Percentiles rank a stretch among this genome's conserved stretches.
phyloP scores from a whole-genome alignment of 92 coral and sea anemone species.

The Porites cylindrica region DNA sequence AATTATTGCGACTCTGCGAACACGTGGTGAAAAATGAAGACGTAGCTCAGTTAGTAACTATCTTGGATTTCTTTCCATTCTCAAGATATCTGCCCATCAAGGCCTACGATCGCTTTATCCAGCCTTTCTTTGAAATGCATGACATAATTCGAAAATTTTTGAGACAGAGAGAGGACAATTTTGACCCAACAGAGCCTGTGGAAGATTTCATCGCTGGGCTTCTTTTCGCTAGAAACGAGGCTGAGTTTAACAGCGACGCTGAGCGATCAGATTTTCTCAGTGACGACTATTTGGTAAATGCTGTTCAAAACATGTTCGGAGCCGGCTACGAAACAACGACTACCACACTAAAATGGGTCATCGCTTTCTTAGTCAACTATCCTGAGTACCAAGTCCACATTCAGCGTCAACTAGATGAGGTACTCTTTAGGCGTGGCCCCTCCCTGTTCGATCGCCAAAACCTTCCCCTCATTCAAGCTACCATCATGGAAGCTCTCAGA shows the following conservation, averaged over 20 bases:
- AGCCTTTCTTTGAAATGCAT: constrained; percentile 23
- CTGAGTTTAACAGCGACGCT: neutral
- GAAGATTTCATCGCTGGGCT: constrained; percentile 32
- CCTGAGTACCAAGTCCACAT: constrained; percentile 70
- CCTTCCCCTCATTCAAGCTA: constrained; percentile 66
- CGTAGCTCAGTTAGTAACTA: constrained; percentile 15
- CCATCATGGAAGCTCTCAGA: constrained; percentile 70
- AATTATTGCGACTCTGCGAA: constrained; percentile 28
- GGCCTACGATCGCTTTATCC: constrained; percentile 33
- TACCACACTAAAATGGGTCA: constrained; percentile 68
- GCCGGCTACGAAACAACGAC: constrained; percentile 82
- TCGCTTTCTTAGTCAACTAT: constrained; percentile 65
- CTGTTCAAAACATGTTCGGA: constrained; percentile 65
- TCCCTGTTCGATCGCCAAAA: constrained; percentile 42
- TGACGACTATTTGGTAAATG: constrained; percentile 58
- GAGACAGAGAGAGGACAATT: constrained; percentile 27
- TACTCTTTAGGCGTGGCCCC: constrained; percentile 40
- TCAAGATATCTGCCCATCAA: constrained; percentile 36
- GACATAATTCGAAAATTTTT: constrained; percentile 34
- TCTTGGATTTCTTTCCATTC: constrained; percentile 40
- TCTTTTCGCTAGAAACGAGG: constrained; percentile 49
- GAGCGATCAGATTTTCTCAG: constrained; percentile 40
- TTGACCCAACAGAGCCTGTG: constrained; percentile 20
- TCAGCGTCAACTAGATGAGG: constrained; percentile 75
- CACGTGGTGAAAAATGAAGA: constrained; percentile 37